Evolutionary conservation across 2,113 vertebrate species (phyloP).

Genomic region (Mugil cephalus): DNA sequence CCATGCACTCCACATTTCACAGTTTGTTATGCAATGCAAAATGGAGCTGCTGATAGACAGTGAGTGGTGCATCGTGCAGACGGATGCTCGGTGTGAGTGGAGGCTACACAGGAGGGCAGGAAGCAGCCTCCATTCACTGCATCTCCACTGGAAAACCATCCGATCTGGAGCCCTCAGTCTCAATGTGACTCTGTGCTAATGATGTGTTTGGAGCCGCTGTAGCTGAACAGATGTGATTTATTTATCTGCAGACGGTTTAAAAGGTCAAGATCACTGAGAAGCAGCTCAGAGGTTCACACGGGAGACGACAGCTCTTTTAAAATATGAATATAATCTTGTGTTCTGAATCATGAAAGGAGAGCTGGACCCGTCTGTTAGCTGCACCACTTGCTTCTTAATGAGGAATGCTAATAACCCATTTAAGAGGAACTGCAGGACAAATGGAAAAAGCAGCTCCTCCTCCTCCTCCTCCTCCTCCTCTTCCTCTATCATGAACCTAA

Average conservation of each 20-base stretch:
- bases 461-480: too few relatives aligned
- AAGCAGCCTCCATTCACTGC: conserved; percentile 18
- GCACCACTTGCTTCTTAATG: conserved; percentile 1
- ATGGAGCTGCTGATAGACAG: not conserved
- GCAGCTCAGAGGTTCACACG: too few relatives aligned
- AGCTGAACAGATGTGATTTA: not conserved
- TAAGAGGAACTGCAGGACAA: conserved; percentile 21
- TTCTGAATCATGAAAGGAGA: too few relatives aligned
- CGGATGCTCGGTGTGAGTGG: conserved; percentile 9
- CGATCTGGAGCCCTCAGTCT: not conserved
- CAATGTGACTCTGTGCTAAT: not conserved
- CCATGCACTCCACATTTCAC: too few relatives aligned
- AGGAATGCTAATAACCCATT: conserved; percentile 17
- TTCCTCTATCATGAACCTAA: too few relatives aligned
- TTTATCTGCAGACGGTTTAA: not conserved
- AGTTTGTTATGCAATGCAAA: conserved; percentile 2
- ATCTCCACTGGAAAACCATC: not conserved
- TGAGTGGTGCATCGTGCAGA: conserved; percentile 24
- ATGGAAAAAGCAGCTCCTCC: not conserved
- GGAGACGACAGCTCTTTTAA: too few relatives aligned
- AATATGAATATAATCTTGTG: too few relatives aligned
- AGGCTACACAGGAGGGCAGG: conserved; percentile 28
- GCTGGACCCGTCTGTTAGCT: not conserved
- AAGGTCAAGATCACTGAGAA: too few relatives aligned
- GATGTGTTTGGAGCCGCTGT: not conserved